A percentile compares a stretch with the other conserved stretches of the same genome.
Conservation (phyloP, 2,113 vertebrate species). For the Centropus unirufus region DNA sequence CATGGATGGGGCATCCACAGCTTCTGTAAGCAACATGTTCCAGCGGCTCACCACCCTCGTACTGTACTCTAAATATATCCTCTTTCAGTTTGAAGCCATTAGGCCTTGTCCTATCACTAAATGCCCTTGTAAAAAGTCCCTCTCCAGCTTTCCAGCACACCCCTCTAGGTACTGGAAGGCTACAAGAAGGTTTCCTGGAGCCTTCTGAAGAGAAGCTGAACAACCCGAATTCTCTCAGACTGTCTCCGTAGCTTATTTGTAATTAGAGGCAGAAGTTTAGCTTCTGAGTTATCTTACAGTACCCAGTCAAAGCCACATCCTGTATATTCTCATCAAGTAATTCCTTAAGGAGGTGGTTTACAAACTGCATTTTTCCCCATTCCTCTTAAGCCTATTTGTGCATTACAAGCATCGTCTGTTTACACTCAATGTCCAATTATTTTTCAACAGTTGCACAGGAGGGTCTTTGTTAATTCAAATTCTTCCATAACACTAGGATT, state of each 20-base stretch:
- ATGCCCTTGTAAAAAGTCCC: too few relatives aligned
- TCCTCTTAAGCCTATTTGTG: slow-evolving; percentile 42
- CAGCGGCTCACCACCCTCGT: too few relatives aligned
- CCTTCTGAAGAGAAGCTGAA: too few relatives aligned
- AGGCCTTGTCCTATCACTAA: too few relatives aligned
- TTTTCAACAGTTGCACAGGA: slow-evolving; percentile 49
- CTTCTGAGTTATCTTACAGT: neutral
- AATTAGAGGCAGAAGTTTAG: neutral
- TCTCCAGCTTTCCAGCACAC: too few relatives aligned
- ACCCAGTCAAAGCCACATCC: neutral
- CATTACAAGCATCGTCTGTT: slow-evolving; percentile 32
- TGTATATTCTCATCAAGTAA: neutral
- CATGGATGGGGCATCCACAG: too few relatives aligned
- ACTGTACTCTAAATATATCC: too few relatives aligned
- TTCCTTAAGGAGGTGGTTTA: neutral
- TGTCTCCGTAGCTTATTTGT: neutral
- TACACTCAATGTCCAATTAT: slow-evolving; percentile 17
- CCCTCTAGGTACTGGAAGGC: too few relatives aligned
- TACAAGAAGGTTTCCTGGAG: too few relatives aligned
- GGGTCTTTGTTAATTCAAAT: slow-evolving; percentile 57
- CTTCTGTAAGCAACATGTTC: too few relatives aligned
- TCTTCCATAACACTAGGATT: slow-evolving; percentile 23
- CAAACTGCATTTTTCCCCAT: neutral
- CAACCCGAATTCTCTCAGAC: too few relatives aligned
- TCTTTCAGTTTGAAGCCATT: too few relatives aligned